These are phyloP conservation scores for Pogonophryne albipinna DNA, from an alignment of 2,797 vertebrate genomes.

Conservation along the genomic window DNA sequence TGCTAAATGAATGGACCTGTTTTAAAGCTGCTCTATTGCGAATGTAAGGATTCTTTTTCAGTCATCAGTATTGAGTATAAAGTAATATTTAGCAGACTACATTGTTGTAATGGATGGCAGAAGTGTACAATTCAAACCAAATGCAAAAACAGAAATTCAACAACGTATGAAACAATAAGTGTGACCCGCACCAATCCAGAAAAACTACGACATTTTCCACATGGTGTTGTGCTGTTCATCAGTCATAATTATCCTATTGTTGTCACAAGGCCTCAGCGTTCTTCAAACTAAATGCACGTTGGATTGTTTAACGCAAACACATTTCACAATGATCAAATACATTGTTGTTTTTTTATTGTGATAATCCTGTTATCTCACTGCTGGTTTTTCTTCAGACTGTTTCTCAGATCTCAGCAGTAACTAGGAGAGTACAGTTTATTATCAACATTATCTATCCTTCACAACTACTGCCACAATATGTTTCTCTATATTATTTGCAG, in stretches of 20 bases:
- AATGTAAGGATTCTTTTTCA: not conserved
- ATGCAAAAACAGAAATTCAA: not conserved
- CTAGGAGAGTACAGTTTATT: too few species aligned
- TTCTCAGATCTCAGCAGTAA: too few species aligned
- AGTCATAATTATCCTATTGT: not conserved
- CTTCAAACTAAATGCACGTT: not conserved
- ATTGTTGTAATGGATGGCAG: not conserved
- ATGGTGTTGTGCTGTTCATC: not conserved
- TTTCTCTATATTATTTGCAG: too few species aligned
- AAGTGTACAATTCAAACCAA: not conserved
- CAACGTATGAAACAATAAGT: not conserved
- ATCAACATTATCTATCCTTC: too few species aligned
- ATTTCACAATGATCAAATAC: not conserved
- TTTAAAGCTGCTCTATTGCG: not conserved
- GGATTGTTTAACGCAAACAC: not conserved
- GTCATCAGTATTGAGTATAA: not conserved
- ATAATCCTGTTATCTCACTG: not conserved
- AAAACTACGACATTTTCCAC: not conserved
- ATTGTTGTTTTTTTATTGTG: too few species aligned
- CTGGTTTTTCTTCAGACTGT: too few species aligned
- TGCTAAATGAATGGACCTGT: not conserved
- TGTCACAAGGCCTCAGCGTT: not conserved
- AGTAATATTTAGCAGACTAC: not conserved
- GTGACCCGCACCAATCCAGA: not conserved
- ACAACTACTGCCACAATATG: too few species aligned